A percentile compares a stretch with the other conserved stretches of the same genome.
These are phyloP conservation scores for Hexactinellida sp. DNA, from an alignment of 37 sponge, comb jelly and placozoan species.

Conservation along the genomic window DNA sequence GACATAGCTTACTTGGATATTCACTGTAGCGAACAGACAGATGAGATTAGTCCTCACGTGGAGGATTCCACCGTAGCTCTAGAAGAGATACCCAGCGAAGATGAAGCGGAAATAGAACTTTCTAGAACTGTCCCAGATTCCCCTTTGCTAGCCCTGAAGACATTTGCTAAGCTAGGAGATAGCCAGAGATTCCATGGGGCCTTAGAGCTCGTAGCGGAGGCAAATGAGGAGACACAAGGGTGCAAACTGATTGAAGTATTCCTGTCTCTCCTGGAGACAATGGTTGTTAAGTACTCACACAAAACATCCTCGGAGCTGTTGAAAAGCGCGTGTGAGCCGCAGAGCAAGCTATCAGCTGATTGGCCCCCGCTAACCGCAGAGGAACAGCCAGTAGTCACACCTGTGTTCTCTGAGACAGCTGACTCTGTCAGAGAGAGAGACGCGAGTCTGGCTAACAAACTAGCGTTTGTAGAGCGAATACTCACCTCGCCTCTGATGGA, in stretches of 20 bases:
- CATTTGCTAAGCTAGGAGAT: slow-evolving; percentile 18
- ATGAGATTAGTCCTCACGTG: not conserved
- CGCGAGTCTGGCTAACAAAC: no score
- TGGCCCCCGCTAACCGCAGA: no score
- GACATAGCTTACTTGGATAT: slow-evolving; percentile 34
- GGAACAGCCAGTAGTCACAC: no score
- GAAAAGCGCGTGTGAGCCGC: no score
- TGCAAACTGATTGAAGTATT: not conserved
- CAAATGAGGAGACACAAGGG: not conserved
- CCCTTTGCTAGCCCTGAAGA: not conserved
- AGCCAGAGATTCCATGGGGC: not conserved
- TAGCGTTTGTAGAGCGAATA: no score
- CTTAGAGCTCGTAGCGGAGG: not conserved
- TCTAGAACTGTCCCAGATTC: not conserved
- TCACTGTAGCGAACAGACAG: slow-evolving; percentile 16
- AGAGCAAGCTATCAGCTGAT: no score
- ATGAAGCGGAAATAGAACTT: not conserved
- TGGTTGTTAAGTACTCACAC: not conserved
- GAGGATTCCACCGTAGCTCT: not conserved
- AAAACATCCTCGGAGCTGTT: not conserved
- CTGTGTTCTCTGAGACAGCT: no score
- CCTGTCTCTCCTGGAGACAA: not conserved
- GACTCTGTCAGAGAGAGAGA: no score
- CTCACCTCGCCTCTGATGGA: not conserved
- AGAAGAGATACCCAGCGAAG: slow-evolving; percentile 29